Conservation (phyloP, 2,113 vertebrate species). For the Cyanocitta stelleri region DNA sequence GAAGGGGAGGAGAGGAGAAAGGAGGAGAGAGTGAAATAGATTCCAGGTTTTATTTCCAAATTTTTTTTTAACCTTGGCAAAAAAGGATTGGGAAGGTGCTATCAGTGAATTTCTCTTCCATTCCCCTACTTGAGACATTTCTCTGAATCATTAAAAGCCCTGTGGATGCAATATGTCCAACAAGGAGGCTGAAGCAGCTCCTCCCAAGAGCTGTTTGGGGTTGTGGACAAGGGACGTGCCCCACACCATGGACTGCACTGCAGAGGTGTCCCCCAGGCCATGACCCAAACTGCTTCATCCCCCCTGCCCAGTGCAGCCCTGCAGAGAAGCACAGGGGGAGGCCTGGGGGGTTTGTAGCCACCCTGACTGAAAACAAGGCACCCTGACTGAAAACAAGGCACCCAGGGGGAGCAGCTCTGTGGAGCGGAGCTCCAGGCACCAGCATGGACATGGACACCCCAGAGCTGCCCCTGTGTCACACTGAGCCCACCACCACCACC, state of each 20-base stretch:
- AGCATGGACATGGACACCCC: neutral
- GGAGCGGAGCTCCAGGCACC: neutral
- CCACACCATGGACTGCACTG: neutral
- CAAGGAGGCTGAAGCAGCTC: neutral
- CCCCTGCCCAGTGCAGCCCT: neutral
- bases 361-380: fast-evolving
- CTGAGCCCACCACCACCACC: neutral
- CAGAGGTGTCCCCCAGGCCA: neutral
- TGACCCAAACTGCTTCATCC: too few species aligned
- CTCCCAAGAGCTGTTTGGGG: neutral
- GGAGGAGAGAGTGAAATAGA: neutral
- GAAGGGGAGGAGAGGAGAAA: neutral
- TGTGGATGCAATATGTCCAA: neutral
- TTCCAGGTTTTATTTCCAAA: neutral
- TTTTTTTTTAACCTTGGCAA: neutral
- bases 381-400: fast-evolving
- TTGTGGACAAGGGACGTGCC: neutral
- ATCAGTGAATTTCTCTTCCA: neutral
- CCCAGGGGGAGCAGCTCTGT: fast-evolving
- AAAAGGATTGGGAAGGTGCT: neutral
- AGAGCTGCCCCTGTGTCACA: neutral
- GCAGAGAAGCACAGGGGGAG: neutral
- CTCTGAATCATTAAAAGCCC: neutral
- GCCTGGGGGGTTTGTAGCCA: neutral
- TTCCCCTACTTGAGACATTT: neutral